A percentile compares a stretch with the other conserved stretches of the same genome.
phyloP scores from a whole-genome alignment of 1,140 invertebrate species.

The Eulimnadia texana region DNA sequence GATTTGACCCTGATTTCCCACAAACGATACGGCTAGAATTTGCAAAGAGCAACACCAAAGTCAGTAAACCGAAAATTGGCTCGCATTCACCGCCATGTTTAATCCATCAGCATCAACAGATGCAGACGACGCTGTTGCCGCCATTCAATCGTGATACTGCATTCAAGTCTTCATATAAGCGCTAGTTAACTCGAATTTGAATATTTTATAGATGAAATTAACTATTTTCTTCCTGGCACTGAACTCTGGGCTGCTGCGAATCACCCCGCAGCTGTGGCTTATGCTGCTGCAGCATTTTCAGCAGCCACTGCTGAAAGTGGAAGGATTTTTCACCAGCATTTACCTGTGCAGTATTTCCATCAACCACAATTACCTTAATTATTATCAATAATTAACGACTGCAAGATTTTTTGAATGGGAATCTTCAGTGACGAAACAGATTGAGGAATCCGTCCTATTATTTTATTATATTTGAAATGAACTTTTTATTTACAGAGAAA shows the following conservation, averaged over 20 bases:
- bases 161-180: no score
- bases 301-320: background rate
- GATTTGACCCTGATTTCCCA: slow-evolving; percentile 98
- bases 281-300: background rate
- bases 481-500: no score
- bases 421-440: no score
- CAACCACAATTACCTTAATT: background rate
- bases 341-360: background rate
- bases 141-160: no score
- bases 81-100: slow-evolving; percentile 47
- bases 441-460: no score
- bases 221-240: background rate
- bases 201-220: background rate
- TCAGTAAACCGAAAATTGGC: slow-evolving; percentile 96
- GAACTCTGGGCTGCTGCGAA: background rate
- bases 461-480: no score
- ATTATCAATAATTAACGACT: background rate
- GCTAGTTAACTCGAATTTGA: no score
- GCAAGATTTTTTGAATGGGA: no score
- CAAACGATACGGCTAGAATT: slow-evolving; percentile 99
- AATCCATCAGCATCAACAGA: background rate
- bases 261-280: background rate
- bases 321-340: background rate
- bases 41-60: slow-evolving; percentile 99
- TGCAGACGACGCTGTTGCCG: no score